Percentiles rank a stretch among this genome's conserved stretches.
Conservation (phyloP, 2,888 invertebrate species). For the Cistogaster globosa region DNA sequence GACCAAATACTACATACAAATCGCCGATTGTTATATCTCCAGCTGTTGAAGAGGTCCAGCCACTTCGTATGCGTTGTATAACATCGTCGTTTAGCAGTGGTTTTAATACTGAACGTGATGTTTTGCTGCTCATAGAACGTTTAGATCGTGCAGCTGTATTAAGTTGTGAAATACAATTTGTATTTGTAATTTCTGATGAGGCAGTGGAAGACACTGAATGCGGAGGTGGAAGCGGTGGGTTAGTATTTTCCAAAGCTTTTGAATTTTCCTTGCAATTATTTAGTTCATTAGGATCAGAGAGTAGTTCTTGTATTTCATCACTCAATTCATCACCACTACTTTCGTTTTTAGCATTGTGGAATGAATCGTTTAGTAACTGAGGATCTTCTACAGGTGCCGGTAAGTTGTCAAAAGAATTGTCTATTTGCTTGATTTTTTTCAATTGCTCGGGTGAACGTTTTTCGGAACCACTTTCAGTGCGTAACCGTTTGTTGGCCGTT, state of each 20-base stretch:
- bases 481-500: conserved; percentile 82
- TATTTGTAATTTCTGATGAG: conserved; percentile 36
- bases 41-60: conserved; percentile 91
- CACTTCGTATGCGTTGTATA: conserved; percentile 83
- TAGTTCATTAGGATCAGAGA: conserved; percentile 67
- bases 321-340: conserved; percentile 77
- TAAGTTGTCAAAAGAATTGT: conserved; percentile 42
- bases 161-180: conserved; percentile 54
- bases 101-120: conserved; percentile 76
- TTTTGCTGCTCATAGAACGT: conserved; percentile 66
- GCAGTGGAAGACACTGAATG: neutral
- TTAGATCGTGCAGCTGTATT: conserved; percentile 66
- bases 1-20: conserved; percentile 91
- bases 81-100: conserved; percentile 81
- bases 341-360: conserved; percentile 64
- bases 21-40: conserved; percentile 94
- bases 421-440: conserved; percentile 80
- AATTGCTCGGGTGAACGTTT: conserved; percentile 84
- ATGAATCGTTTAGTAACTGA: conserved; percentile 26
- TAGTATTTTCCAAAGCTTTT: conserved; percentile 11
- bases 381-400: neutral
- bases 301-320: conserved; percentile 78
- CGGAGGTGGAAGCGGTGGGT: conserved; percentile 18
- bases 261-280: conserved; percentile 54
- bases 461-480: conserved; percentile 86